phyloP scores from a whole-genome alignment of 2,113 vertebrate species.

The Setophaga petechia region DNA sequence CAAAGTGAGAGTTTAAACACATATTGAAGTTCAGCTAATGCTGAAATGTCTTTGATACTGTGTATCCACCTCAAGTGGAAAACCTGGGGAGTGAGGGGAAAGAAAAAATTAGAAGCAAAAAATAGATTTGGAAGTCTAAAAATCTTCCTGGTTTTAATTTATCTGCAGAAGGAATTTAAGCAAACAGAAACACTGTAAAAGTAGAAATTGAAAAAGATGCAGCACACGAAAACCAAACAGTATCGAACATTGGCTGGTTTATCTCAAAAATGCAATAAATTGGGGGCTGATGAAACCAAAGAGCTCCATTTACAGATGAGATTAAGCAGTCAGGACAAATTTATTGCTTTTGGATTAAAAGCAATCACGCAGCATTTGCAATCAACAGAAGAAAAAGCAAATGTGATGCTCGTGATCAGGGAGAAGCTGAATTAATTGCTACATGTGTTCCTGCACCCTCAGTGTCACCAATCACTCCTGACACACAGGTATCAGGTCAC shows the following conservation, averaged over 20 bases:
- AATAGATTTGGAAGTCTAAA: background rate
- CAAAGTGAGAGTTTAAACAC: background rate
- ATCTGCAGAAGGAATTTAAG: background rate
- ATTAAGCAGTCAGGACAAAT: conserved; percentile 26
- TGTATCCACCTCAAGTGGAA: background rate
- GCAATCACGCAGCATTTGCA: background rate
- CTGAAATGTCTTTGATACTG: background rate
- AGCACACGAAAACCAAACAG: background rate
- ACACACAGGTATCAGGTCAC: background rate
- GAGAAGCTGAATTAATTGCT: background rate
- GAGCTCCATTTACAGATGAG: conserved; percentile 18
- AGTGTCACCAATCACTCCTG: background rate
- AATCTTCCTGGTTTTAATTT: background rate
- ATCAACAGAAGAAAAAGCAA: background rate
- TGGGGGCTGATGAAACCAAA: background rate
- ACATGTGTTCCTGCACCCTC: background rate
- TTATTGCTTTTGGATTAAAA: conserved; percentile 50
- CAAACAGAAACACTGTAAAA: background rate
- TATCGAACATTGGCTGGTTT: background rate
- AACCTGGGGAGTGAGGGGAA: rapidly evolving
- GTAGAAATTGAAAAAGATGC: background rate
- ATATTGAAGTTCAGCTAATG: background rate
- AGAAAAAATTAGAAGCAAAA: background rate
- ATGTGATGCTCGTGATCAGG: background rate
- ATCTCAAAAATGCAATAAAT: conserved; percentile 19